Percentiles rank a stretch among this genome's conserved stretches.
Evolutionary conservation across 2,113 vertebrate genomes (phyloP).

Genomic region (Nibea coibor): DNA sequence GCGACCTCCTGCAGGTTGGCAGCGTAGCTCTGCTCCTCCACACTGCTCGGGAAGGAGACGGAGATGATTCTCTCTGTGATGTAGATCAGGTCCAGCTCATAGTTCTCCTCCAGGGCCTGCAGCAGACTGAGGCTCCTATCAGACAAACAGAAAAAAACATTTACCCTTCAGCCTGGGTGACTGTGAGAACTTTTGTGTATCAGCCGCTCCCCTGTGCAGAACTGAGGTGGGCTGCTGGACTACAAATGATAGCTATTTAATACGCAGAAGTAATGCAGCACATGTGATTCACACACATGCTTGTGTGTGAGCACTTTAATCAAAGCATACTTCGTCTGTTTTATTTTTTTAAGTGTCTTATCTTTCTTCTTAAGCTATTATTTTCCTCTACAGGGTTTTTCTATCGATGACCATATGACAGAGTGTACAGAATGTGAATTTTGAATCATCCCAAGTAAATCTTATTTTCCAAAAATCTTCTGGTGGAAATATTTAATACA

Average conservation of each 20-base stretch:
- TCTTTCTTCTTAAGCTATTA: background rate
- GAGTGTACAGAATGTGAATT: background rate
- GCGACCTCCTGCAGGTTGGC: conserved; percentile 94
- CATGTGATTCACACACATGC: conserved; percentile 38
- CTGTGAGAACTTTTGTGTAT: background rate
- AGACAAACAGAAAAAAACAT: background rate
- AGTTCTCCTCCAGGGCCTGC: conserved; percentile 91
- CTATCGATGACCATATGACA: too few relatives aligned
- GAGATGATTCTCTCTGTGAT: conserved; percentile 95
- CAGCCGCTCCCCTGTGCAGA: background rate
- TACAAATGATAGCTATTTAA: conserved; percentile 3
- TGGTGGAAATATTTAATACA: background rate
- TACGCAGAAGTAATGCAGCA: conserved; percentile 43
- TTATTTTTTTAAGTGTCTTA: background rate
- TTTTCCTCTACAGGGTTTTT: background rate
- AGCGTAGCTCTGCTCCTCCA: conserved; percentile 91
- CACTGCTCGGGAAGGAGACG: conserved; percentile 89
- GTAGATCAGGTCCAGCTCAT: conserved; percentile 94
- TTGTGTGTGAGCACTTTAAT: background rate
- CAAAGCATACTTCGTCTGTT: background rate
- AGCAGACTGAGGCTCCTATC: conserved; percentile 88
- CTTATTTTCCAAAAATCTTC: background rate
- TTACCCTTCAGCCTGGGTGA: background rate
- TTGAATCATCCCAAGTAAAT: background rate
- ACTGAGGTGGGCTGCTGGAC: background rate